Evolutionary conservation across 2,797 vertebrate species (phyloP), one percentile per base, ranked within the genome.

Genomic region (Phrynocephalus guinanensis): DNA sequence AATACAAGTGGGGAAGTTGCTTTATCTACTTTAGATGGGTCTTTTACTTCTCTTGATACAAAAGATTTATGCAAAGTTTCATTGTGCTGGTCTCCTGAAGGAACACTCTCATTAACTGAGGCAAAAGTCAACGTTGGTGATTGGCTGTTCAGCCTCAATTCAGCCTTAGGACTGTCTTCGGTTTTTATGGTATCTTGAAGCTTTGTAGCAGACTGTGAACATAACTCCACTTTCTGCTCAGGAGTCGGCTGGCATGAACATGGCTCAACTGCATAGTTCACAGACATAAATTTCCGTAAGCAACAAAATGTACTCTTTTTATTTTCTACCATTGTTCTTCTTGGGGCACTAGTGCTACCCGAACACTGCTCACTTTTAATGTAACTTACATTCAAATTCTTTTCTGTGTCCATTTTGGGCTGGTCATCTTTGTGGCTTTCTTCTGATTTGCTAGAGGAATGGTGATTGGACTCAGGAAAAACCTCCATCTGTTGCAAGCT

Each of bases 401-500:
- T 84, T 66, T 75, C 30, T 87, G 86, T 89, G 87, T 90, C 28
- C 3, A 82, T 2, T 84, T 56, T 38, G 38, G 68, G 2, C 2
- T 87, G 50, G 71, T 91, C 60, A 79, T 85, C 68, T 38, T 91
- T 80, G 82, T 48, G 63, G 11, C 22, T 67, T 86, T 28, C 10
- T 26, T 28, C 10, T 26, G 20, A 68, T 78, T 87, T 90, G 30
- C 48, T 82, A 80, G 5, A 86, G 3, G 79, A 67, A 24, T 86
- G 77, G 8, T 6, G 7, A 0, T 22, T 87, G 3, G 84, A 84
- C 28, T 93, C 94, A 60, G 95, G 92, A 92, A 96, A 93, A 5
- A 93, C n/a, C 76, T 96, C 93, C 88, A 95, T 90, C 63, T 93
- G 84, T 82, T 93, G 90, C 28, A 93, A 86, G 50, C 60, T 94